Evolutionary conservation across 2,888 invertebrate genomes (phyloP), one percentile per base, ranked within the genome.

Genomic region (Macropis europaea): DNA sequence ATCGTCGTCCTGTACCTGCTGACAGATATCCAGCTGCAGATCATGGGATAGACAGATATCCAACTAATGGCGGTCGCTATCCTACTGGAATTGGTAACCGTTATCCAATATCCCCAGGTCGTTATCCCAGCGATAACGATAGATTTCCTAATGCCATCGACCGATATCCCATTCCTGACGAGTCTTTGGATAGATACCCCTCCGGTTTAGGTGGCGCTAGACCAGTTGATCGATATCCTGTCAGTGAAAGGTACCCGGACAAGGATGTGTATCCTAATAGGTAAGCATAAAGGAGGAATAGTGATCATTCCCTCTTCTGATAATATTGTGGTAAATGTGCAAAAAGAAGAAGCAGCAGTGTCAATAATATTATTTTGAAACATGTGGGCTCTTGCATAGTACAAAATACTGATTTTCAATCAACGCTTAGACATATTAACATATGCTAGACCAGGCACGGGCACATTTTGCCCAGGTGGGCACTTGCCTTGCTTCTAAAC

Each of bases 141-240:
- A 84, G 85, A 6, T 88, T 87, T 63, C 85, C 87, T 79, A 90
- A 88, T 30, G 86, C 91, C 79, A 79, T 81, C 7, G 92, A 93
- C 73, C 90, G 91, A 74, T 92, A 90, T 87, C 89, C 89, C 19
- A 60, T 77, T 15, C 69, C 84, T 0, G 87, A 87, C 6, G 88
- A 89, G 72, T 76, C 84, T 0, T 2, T 87, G 26, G 88, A 88
- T 59, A 83, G 90, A 1, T 90, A 87, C 76, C 90, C 90, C 5
- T 26, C 78, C 0, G 76, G 75, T 15, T 73, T 73, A n/a, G 73
- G 83, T 11, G 86, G 82, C n/a, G 90, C 76, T 82, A 76, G 90
- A 90, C 81, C 91, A 73, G 86, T 38, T 4, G 92, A 92, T 82
- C 91, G 92, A 87, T 93, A 92, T 91, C 93, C 93, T 1, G 42